phyloP scores from a whole-genome alignment of 2,888 invertebrate species.

The Nemurella pictetii region DNA sequence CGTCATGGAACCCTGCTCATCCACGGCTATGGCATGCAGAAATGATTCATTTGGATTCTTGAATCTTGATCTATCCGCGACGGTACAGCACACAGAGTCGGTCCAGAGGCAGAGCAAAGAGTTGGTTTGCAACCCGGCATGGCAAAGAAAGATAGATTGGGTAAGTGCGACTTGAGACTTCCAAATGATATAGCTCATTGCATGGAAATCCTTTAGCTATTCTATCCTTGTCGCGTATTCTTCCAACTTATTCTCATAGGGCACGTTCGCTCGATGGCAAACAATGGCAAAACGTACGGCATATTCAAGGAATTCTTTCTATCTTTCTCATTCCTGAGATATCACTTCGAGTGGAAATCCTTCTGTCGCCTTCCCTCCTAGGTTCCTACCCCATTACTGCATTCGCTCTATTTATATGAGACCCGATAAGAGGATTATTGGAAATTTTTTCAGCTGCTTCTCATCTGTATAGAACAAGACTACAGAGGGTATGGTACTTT shows the following conservation, averaged over 20 bases:
- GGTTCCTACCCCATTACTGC: neutral
- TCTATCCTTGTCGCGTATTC: conserved; percentile 28
- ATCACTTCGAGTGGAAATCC: neutral
- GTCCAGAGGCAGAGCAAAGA: neutral
- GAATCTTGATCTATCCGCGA: conserved; percentile 2
- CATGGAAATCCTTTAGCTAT: conserved; percentile 23
- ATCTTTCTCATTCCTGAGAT: conserved; percentile 4
- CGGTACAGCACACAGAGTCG: neutral
- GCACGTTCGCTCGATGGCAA: conserved; percentile 18
- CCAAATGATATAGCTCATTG: conserved; percentile 35
- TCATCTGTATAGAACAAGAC: conserved; percentile 5
- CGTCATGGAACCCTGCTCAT: neutral
- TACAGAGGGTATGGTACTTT: neutral
- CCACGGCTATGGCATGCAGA: neutral
- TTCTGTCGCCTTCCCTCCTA: conserved; percentile 7
- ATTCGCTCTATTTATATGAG: neutral
- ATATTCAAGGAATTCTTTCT: neutral
- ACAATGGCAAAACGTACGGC: conserved; percentile 15
- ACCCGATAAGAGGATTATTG: conserved; percentile 36
- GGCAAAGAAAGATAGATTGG: conserved; percentile 35
- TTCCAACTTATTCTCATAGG: conserved; percentile 39
- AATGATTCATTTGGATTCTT: neutral
- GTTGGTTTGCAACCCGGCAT: neutral
- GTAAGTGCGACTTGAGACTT: conserved; percentile 36
- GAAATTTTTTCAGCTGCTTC: conserved; percentile 29